Evolutionary conservation across 2,113 vertebrate species (phyloP), one percentile per base, ranked within the genome.

Genomic region (Pterocles gutturalis): DNA sequence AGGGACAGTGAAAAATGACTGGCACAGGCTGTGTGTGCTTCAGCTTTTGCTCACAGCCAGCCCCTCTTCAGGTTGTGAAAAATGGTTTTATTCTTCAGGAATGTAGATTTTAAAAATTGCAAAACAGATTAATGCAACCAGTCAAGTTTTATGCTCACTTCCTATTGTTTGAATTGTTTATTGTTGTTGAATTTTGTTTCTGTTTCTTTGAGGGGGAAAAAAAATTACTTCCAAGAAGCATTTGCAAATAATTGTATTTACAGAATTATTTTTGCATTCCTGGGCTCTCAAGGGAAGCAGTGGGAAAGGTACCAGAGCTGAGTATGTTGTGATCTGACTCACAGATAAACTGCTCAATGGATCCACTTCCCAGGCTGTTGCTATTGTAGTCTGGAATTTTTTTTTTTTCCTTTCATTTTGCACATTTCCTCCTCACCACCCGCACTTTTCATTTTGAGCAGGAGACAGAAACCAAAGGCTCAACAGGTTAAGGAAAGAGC

Each of bases 291-390:
- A 26, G 13, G 26, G 72, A 65, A 87, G 85, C n/a, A n/a, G 53
- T 17, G 55, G 86, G 77, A 83, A 95, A 54, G 57, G 72, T 69
- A 48, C 54, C 26, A 24, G 62, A 34, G 17, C 51, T 28, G 66
- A 33, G 25, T 34, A 19, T 2, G 4, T 5, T 92, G 61, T 51
- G 85, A 81, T 88, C 71, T 95, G 92, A 88, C 75, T 96, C 90
- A 71, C 77, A 81, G 95, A 90, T 62, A 88, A 92, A 67, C 22
- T 65, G n/a, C 71, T 93, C 87, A 28, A 67, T 58, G 90, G 55
- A 86, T 58, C 83, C 62, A 43, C 66, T 93, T 81, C 65, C 85
- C 53, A 34, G 54, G 4, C 78, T 54, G 78, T 85, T 92, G 85
- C 83, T 93, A 48, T 77, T 92, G 88, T 75, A 17, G 22, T 28